Evolutionary conservation across 2,113 vertebrate genomes (phyloP).

Genomic region (Poecilia latipinna): DNA sequence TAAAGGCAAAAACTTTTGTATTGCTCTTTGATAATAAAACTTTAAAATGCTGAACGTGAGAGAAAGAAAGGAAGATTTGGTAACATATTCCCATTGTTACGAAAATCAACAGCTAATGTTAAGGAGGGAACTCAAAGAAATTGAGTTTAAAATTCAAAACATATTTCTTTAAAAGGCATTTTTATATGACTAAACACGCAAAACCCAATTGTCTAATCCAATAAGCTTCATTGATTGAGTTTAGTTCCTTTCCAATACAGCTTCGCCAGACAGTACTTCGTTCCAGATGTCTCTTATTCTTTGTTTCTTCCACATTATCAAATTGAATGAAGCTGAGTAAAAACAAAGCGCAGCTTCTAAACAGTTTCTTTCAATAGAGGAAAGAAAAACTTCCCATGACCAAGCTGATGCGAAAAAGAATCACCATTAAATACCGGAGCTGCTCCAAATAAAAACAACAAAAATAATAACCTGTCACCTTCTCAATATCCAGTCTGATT

Average conservation of each 20-base stretch:
- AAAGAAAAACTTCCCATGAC: too few relatives aligned
- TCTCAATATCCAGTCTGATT: not conserved
- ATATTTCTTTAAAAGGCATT: too few relatives aligned
- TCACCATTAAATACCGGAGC: not conserved
- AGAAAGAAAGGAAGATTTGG: not conserved
- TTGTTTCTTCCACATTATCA: too few relatives aligned
- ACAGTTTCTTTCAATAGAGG: too few relatives aligned
- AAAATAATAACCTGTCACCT: too few relatives aligned
- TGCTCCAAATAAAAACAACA: too few relatives aligned
- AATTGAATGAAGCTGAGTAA: too few relatives aligned
- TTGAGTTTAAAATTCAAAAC: too few relatives aligned
- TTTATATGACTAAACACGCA: not conserved
- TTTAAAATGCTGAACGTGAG: not conserved
- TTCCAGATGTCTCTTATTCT: not conserved
- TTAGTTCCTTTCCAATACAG: not conserved
- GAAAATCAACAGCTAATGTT: not conserved
- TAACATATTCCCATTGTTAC: not conserved
- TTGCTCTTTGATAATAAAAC: conserved; percentile 52
- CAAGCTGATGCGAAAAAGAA: too few relatives aligned
- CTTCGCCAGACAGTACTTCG: not conserved
- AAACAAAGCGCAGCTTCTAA: too few relatives aligned
- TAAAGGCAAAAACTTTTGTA: conserved; percentile 32
- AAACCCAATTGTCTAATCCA: not conserved
- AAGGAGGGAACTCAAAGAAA: not conserved
- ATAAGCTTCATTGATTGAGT: not conserved